phyloP scores from a whole-genome alignment of 2,888 invertebrate species.

The Dysmachus trigonus region DNA sequence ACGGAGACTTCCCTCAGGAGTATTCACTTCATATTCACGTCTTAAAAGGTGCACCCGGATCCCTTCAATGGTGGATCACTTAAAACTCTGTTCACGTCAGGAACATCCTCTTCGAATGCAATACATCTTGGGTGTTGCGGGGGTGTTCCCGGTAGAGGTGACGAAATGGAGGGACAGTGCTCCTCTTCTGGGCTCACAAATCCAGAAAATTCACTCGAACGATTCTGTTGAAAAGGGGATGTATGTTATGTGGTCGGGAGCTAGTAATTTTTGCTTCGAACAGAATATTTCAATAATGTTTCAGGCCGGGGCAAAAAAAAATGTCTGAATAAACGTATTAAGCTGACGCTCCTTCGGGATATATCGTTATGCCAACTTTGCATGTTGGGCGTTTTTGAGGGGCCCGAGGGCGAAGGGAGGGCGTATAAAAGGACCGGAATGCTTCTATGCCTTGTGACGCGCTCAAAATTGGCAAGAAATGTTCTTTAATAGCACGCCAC shows the following conservation, averaged over 20 bases:
- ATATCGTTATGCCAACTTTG: not conserved
- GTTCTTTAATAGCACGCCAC: not conserved
- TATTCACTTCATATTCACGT: not conserved
- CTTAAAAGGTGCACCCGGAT: not conserved
- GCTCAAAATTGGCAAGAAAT: not conserved
- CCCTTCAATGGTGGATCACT: not conserved
- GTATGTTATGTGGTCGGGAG: not conserved
- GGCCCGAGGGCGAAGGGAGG: not conserved
- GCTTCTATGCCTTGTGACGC: not conserved
- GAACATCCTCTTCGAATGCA: not conserved
- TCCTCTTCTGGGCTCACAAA: not conserved
- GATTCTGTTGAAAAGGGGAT: not conserved
- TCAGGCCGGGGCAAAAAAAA: not conserved
- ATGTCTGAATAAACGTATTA: not conserved
- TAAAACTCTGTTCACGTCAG: constrained; percentile 1
- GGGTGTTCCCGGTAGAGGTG: no score
- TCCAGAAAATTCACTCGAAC: not conserved
- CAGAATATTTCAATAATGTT: not conserved
- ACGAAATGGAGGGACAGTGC: not conserved
- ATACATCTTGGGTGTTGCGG: not conserved
- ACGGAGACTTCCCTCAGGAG: not conserved
- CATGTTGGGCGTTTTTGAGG: not conserved
- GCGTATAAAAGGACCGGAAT: not conserved
- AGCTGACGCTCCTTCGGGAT: not conserved
- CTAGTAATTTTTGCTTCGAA: not conserved